A percentile compares a stretch with the other conserved stretches of the same genome.
phyloP scores from a whole-genome alignment of 2,113 vertebrate species.

The Chunga burmeisteri region DNA sequence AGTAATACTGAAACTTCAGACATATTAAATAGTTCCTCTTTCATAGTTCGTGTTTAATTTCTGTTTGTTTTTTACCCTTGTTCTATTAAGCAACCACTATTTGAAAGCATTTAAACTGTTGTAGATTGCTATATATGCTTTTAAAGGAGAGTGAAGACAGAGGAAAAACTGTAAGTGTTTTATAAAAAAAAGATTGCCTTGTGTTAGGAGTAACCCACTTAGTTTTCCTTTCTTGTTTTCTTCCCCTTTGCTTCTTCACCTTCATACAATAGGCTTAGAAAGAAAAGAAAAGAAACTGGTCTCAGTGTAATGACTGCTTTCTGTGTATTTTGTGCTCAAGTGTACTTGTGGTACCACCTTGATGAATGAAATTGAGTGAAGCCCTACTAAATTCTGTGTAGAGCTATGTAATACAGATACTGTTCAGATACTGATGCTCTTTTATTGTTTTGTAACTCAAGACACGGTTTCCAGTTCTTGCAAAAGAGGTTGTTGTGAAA shows the following conservation, averaged over 20 bases:
- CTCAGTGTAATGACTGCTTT: slow-evolving; percentile 25
- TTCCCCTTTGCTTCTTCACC: background rate
- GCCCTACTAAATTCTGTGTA: slow-evolving; percentile 62
- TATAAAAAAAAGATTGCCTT: background rate
- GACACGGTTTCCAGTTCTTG: background rate
- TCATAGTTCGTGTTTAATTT: background rate
- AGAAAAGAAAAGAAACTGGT: background rate
- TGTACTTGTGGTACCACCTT: slow-evolving; percentile 48
- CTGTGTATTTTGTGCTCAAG: slow-evolving; percentile 59
- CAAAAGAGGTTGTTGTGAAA: slow-evolving; percentile 22
- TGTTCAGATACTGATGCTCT: background rate
- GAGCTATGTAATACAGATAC: background rate
- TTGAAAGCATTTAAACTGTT: slow-evolving; percentile 12
- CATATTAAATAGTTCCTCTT: background rate
- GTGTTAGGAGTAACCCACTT: background rate
- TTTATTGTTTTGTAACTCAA: background rate
- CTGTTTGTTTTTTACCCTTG: background rate
- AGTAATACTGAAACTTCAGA: background rate
- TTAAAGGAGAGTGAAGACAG: slow-evolving; percentile 32
- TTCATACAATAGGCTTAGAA: slow-evolving; percentile 17
- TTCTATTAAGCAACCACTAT: background rate
- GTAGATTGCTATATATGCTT: slow-evolving; percentile 53
- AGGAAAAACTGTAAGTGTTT: slow-evolving; percentile 43
- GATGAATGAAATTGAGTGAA: slow-evolving; percentile 81
- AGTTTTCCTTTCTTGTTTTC: background rate